Evolutionary conservation across 2,888 invertebrate genomes (phyloP), one percentile per base, ranked within the genome.

Genomic region (Pharmacophagus antenor): DNA sequence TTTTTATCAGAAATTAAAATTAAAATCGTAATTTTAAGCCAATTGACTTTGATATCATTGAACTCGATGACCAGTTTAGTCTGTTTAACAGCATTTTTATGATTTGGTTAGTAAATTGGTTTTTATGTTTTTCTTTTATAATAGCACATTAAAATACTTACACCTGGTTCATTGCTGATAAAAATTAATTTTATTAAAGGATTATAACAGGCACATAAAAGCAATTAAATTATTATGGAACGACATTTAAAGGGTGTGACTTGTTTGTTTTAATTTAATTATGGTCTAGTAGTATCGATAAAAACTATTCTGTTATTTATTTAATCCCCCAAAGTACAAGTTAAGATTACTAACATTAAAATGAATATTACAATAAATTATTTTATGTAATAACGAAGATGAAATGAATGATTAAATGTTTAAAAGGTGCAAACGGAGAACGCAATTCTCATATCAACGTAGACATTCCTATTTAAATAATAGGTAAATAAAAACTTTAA

Each of bases 41-140:
- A 42, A 42, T 42, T 41, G 25, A n/a, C n/a, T 53, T 53, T 15
- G 31, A 61, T 52, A 56, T 56, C 53, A 53, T 60, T 49, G 53
- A 61, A 57, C 53, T 48, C 56, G 44, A 56, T 52, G 48, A 56
- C 52, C 56, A 56, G 42, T 53, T 56, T 56, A 51, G n/a, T 17
- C n/a, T 42, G 55, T 17, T 44, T 49, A 53, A 56, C 53, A 48
- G 61, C 56, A 48, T 53, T 61, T 61, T 61, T 61, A 61, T 61
- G 61, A 65, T 63, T 58, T 44, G 44, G 55, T 58, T 52, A 62
- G 58, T 62, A 60, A 63, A 64, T 64, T 62, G 46, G 22, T 51
- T 67, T 67, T 67, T 59, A 64, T 62, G 57, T 42, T 46, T 50
- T 61, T n/a, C 37, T 63, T 64, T 67, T 62, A 67, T 56, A 62